Conservation (phyloP, 1,140 invertebrate species). For the Amyelois transitella region DNA sequence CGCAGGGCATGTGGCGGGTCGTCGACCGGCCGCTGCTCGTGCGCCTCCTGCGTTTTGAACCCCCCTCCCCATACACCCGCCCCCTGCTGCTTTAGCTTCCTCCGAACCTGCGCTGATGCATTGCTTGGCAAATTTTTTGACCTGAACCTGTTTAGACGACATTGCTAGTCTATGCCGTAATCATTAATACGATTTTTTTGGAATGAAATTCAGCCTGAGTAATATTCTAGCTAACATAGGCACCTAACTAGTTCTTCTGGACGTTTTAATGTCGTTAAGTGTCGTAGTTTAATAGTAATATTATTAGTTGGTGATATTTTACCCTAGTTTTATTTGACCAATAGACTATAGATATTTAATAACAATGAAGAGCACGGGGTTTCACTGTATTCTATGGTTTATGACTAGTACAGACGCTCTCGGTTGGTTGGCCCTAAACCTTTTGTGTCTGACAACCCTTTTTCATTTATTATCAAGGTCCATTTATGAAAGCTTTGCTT, state of each 20-base stretch:
- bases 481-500: not conserved
- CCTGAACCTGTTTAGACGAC: slow-evolving; percentile 61
- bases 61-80: slow-evolving; percentile 36
- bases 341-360: slow-evolving; percentile 15
- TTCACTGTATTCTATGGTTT: slow-evolving; percentile 35
- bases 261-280: too few species aligned
- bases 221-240: too few species aligned
- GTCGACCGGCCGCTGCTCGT: slow-evolving; percentile 60
- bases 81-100: slow-evolving; percentile 39
- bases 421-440: slow-evolving; percentile 11
- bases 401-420: slow-evolving; percentile 19
- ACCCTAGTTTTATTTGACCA: slow-evolving; percentile 16
- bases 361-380: slow-evolving; percentile 12
- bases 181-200: too few species aligned
- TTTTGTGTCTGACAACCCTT: slow-evolving; percentile 8
- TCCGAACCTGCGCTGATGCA: slow-evolving; percentile 57
- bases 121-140: slow-evolving; percentile 63
- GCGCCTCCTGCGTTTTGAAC: slow-evolving; percentile 62
- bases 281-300: too few species aligned
- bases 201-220: too few species aligned
- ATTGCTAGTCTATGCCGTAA: slow-evolving; percentile 13
- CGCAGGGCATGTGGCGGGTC: slow-evolving; percentile 63
- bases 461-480: not conserved
- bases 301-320: too few species aligned
- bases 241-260: too few species aligned